Evolutionary conservation across 2,113 vertebrate species (phyloP).

Genomic region (Damaliscus lunatus): DNA sequence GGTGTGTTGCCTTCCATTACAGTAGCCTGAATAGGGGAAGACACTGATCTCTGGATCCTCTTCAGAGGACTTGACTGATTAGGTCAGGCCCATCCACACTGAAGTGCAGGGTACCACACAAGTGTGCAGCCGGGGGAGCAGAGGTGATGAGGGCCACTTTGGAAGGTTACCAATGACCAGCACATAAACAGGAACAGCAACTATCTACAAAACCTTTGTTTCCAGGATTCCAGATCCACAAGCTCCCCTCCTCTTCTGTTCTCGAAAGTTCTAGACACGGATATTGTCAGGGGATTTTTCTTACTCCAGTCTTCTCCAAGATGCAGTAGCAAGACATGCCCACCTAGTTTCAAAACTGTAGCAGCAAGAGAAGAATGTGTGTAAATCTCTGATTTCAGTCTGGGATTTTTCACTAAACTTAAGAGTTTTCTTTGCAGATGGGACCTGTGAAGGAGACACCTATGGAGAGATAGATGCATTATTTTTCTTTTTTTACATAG

Average conservation of each 20-base stretch:
- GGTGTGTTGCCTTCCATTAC: background rate
- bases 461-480: background rate
- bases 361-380: background rate
- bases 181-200: background rate
- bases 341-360: background rate
- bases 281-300: background rate
- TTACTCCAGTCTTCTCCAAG: background rate
- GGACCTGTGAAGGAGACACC: background rate
- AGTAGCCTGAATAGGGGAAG: too few relatives aligned
- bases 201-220: background rate
- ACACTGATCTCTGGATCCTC: background rate
- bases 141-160: background rate
- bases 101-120: accelerated
- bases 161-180: background rate
- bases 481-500: background rate
- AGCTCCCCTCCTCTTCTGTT: background rate
- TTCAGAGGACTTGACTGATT: background rate
- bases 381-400: background rate
- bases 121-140: accelerated
- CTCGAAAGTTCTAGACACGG: background rate
- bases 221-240: background rate
- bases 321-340: accelerated
- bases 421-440: background rate
- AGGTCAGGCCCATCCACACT: background rate
- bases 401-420: background rate